Conservation (phyloP, 2,113 vertebrate species). For the Panthera uncia region DNA sequence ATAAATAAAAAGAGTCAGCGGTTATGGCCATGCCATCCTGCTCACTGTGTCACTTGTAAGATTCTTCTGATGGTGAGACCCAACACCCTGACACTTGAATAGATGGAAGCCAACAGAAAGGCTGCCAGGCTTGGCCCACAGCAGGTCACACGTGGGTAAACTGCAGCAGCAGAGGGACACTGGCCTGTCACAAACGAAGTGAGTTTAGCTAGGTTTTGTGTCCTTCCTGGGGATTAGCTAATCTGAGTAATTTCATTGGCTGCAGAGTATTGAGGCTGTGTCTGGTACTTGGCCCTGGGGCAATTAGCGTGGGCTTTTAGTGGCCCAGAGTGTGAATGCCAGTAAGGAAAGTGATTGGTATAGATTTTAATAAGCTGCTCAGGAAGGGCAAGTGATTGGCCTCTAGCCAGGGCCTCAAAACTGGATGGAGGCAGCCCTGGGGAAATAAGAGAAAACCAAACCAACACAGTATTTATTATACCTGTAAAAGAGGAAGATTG, state of each 20-base stretch:
- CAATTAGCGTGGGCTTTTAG: neutral
- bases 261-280: neutral
- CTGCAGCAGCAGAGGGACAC: neutral
- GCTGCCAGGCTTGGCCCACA: too few species aligned
- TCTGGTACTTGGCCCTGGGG: neutral
- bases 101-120: neutral
- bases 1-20: neutral
- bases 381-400: neutral
- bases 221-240: neutral
- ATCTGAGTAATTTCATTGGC: neutral
- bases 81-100: neutral
- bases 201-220: neutral
- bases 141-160: fast-evolving
- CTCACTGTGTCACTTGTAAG: neutral
- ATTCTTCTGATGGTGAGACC: neutral
- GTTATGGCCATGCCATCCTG: neutral
- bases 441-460: neutral
- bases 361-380: neutral
- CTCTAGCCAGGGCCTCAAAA: neutral
- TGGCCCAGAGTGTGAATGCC: neutral
- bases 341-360: neutral
- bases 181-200: neutral
- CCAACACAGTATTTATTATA: neutral
- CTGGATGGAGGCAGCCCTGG: neutral
- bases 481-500: neutral